phyloP scores from a whole-genome alignment of 2,888 invertebrate genomes.

The Cryptophagus acutangulus region DNA sequence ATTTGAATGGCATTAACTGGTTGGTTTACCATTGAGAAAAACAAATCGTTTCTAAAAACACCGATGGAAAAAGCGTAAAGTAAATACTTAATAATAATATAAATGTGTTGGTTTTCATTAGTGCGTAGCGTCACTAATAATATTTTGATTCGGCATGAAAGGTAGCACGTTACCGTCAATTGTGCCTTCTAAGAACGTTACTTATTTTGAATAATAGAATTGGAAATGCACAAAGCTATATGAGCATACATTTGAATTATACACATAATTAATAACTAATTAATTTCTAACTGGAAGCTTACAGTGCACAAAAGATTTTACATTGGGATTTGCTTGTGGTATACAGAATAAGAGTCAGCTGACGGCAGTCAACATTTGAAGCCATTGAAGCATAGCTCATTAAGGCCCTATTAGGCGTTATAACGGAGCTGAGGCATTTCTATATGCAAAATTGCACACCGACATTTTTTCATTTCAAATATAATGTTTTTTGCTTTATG shows the following conservation, averaged over 20 bases:
- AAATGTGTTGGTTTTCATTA: too few relatives aligned
- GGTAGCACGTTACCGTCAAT: conserved; percentile 10
- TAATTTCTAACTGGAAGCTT: conserved; percentile 20
- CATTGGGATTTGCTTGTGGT: conserved; percentile 14
- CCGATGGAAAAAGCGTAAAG: too few relatives aligned
- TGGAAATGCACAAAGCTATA: conserved; percentile 1
- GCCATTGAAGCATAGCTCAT: conserved; percentile 22
- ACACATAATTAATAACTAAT: conserved; percentile 21
- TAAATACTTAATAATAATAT: too few relatives aligned
- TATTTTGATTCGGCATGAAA: too few relatives aligned
- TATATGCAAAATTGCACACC: conserved; percentile 22
- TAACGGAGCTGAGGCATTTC: conserved; percentile 17
- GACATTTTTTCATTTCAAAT: too few relatives aligned
- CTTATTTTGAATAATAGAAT: conserved; percentile 1
- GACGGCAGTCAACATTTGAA: conserved; percentile 20
- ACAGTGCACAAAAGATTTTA: conserved; percentile 12
- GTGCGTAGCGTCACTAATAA: too few relatives aligned
- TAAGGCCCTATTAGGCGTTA: conserved; percentile 22
- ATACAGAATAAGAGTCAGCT: conserved; percentile 18
- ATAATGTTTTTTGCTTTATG: too few relatives aligned
- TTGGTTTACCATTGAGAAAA: too few relatives aligned
- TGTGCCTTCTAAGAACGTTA: conserved; percentile 5
- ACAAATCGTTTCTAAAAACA: too few relatives aligned
- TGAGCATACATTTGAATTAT: conserved; percentile 10
- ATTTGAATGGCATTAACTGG: too few relatives aligned